phyloP scores from a whole-genome alignment of 2,797 vertebrate species.

The Tamandua tetradactyla region DNA sequence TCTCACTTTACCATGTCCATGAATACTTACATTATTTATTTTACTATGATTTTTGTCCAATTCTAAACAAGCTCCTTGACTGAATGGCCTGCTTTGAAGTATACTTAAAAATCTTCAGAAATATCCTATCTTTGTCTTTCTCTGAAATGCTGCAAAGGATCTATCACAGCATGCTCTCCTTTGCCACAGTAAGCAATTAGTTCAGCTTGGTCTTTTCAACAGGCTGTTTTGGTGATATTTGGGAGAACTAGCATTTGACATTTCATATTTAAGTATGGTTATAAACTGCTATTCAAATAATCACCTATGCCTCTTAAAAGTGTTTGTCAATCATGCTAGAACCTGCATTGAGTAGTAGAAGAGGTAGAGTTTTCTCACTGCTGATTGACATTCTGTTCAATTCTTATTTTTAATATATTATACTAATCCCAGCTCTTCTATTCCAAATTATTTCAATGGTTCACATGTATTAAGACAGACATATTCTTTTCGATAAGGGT shows the following conservation, averaged over 20 bases:
- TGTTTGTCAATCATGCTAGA: not conserved
- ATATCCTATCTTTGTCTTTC: not conserved
- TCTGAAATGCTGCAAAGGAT: not conserved
- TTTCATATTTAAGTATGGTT: not conserved
- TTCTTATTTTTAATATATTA: constrained; percentile 49
- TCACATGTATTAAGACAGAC: not conserved
- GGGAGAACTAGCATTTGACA: not conserved
- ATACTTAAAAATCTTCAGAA: not conserved
- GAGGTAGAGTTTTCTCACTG: not conserved
- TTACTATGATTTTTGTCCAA: not conserved
- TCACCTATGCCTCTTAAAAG: not conserved
- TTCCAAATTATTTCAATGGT: constrained; percentile 29
- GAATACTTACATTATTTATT: not conserved
- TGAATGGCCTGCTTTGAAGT: not conserved
- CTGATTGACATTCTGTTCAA: constrained; percentile 18
- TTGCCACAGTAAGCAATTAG: not conserved
- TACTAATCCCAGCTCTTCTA: not conserved
- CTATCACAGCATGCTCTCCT: not conserved
- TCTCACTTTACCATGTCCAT: not conserved
- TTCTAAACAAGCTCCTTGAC: not conserved
- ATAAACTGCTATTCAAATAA: not conserved
- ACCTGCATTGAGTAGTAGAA: not conserved
- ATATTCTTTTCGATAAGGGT: not conserved
- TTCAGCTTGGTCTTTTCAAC: not conserved
- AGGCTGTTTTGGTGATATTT: not conserved